These are phyloP conservation scores for Hyperopisus bebe DNA, from an alignment of 2,113 vertebrate genomes.

Conservation along the genomic window DNA sequence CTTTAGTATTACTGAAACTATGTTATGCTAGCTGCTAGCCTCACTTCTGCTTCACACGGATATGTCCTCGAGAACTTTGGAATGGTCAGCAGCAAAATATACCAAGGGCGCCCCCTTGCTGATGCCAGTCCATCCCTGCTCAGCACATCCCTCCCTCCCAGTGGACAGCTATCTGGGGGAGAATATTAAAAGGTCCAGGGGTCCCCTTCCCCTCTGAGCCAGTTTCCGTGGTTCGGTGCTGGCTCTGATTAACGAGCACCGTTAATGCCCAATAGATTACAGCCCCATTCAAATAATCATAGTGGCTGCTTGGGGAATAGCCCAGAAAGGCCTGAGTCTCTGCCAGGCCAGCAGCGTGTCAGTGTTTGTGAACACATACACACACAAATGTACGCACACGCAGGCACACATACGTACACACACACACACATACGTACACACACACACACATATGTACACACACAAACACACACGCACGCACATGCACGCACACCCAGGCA, in stretches of 20 bases:
- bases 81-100: not conserved
- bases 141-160: not conserved
- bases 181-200: not conserved
- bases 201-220: too few species aligned
- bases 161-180: not conserved
- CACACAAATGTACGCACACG: too few species aligned
- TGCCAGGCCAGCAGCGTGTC: not conserved
- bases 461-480: too few species aligned
- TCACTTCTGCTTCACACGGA: not conserved
- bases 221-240: not conserved
- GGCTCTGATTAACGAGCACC: not conserved
- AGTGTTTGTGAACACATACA: not conserved
- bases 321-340: not conserved
- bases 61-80: not conserved
- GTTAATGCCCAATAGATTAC: not conserved
- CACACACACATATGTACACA: too few species aligned
- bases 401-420: too few species aligned
- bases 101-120: not conserved
- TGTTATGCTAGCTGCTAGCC: not conserved
- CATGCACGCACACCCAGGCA: too few species aligned
- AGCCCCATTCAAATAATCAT: not conserved
- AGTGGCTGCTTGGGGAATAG: not conserved
- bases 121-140: not conserved
- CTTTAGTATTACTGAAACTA: not conserved
- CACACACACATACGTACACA: not conserved